These are phyloP conservation scores for Pitta sordida DNA, from an alignment of 2,113 vertebrate species.

Conservation along the genomic window DNA sequence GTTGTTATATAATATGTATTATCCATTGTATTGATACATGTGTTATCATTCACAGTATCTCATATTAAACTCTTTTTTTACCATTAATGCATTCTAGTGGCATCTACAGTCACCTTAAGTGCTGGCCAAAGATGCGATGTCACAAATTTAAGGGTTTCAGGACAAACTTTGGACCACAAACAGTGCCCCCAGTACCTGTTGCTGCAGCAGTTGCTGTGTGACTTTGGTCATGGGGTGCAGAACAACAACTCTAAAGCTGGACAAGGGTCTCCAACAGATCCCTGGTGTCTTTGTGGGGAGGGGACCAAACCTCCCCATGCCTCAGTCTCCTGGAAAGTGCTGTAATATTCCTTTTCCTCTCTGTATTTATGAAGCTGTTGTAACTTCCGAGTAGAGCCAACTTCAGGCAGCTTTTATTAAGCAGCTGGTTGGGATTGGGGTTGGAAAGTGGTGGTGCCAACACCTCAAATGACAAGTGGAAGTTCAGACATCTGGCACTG, in stretches of 20 bases:
- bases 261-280: fast-evolving
- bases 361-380: not conserved
- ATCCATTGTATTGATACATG: not conserved
- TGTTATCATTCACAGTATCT: not conserved
- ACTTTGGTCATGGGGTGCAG: not conserved
- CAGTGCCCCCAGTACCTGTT: not conserved
- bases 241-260: not conserved
- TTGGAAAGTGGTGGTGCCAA: not conserved
- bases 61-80: not conserved
- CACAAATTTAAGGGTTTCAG: not conserved
- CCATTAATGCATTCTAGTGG: not conserved
- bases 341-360: not conserved
- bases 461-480: not conserved
- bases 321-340: not conserved
- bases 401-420: not conserved
- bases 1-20: too few relatives aligned
- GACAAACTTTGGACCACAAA: not conserved
- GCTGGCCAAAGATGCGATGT: not conserved
- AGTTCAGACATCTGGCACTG: not conserved
- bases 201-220: not conserved
- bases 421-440: not conserved
- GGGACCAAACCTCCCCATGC: not conserved
- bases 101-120: not conserved
- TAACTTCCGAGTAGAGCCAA: not conserved
- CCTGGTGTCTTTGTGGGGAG: not conserved